These are phyloP conservation scores for Drosophila arawakana DNA, from an alignment of 1,140 invertebrate species.

Conservation along the genomic window DNA sequence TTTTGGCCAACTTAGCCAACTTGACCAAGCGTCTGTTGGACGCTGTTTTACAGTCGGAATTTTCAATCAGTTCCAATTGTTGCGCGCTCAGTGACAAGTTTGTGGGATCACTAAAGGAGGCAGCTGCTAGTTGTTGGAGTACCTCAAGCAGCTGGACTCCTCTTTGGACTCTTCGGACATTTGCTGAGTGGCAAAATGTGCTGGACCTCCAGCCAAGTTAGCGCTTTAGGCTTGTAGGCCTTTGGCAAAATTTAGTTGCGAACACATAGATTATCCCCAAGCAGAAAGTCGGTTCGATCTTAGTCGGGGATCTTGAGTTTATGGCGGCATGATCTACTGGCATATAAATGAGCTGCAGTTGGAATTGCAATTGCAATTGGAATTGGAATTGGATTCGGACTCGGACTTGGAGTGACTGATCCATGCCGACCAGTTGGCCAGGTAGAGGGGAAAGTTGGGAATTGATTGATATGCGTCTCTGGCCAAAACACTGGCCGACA, in stretches of 20 bases:
- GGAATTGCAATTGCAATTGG: conserved; percentile 27
- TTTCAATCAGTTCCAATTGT: conserved; percentile 82
- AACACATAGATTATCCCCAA: conserved; percentile 80
- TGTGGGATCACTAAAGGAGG: conserved; percentile 5
- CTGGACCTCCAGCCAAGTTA: conserved; percentile 74
- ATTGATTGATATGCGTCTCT: conserved; percentile 74
- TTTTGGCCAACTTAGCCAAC: conserved; percentile 68
- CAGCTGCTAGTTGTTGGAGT: not conserved
- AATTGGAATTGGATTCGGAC: conserved; percentile 17
- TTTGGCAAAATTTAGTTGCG: conserved; percentile 77
- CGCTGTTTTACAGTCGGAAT: conserved; percentile 56
- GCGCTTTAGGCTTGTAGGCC: conserved; percentile 63
- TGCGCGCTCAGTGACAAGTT: conserved; percentile 77
- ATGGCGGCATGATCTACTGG: conserved; percentile 78
- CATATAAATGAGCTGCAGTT: conserved; percentile 68
- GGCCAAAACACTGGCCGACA: conserved; percentile 53
- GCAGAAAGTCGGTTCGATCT: not conserved
- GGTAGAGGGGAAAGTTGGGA: not conserved
- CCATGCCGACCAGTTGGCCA: conserved; percentile 60
- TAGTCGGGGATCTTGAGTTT: not conserved
- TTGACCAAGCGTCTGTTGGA: conserved; percentile 56
- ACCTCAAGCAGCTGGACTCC: conserved; percentile 1
- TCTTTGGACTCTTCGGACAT: not conserved
- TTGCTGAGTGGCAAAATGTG: conserved; percentile 69
- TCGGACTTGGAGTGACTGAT: conserved; percentile 50